These are phyloP conservation scores for Pygoscelis adeliae DNA, from an alignment of 2,113 vertebrate species.

Conservation along the genomic window DNA sequence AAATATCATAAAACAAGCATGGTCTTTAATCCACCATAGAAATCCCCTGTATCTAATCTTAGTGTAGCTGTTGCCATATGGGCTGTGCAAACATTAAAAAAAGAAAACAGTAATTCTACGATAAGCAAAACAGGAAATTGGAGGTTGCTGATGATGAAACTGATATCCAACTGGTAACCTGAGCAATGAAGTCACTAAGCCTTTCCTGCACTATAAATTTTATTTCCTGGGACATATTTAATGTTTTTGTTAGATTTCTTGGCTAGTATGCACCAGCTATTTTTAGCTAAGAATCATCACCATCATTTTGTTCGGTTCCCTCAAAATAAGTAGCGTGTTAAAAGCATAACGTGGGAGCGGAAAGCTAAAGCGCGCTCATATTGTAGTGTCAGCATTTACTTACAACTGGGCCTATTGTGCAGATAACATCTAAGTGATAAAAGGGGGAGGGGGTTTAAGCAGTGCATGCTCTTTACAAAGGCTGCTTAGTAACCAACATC, in stretches of 20 bases:
- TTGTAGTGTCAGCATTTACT: neutral
- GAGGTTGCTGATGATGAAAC: conserved; percentile 72
- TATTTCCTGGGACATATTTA: conserved; percentile 22
- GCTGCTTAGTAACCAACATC: neutral
- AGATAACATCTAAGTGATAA: neutral
- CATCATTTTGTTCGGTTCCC: neutral
- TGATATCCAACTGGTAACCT: conserved; percentile 73
- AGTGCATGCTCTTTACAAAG: neutral
- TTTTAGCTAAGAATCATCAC: neutral
- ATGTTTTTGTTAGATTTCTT: conserved; percentile 39
- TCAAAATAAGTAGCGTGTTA: neutral
- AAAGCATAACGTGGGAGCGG: neutral
- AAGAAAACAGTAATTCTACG: conserved; percentile 62
- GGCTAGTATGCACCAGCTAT: neutral
- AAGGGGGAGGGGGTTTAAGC: neutral
- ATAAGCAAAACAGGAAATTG: conserved; percentile 83
- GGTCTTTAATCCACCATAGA: conserved; percentile 59
- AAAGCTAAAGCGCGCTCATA: neutral
- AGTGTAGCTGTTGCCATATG: conserved; percentile 53
- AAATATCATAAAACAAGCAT: conserved; percentile 59
- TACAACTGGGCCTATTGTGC: neutral
- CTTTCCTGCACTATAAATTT: conserved; percentile 75
- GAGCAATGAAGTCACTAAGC: conserved; percentile 68
- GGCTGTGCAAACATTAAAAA: conserved; percentile 51
- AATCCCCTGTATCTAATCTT: conserved; percentile 64